Conservation (phyloP, 1,140 invertebrate species). For the Drosophila tristis region DNA sequence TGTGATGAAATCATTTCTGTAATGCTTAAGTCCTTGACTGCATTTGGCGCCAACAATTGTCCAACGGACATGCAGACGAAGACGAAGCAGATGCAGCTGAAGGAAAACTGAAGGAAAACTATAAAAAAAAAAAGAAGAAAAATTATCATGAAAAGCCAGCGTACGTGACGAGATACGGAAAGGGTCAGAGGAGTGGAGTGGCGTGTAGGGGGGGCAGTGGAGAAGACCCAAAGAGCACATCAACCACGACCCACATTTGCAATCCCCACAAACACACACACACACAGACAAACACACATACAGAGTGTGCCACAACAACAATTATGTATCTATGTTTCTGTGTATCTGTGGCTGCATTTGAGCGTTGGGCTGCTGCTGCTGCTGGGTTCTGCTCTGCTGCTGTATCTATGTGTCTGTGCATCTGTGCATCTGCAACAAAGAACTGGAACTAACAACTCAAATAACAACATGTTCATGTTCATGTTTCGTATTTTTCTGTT, state of each 20-base stretch:
- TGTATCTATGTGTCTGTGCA: constrained; percentile 20
- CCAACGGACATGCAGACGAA: background rate
- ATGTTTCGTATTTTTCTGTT: constrained; percentile 52
- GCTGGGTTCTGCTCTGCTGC: constrained; percentile 3
- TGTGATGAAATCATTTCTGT: constrained; percentile 35
- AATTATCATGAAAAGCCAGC: constrained; percentile 20
- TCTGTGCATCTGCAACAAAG: constrained; percentile 54
- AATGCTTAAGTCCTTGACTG: constrained; percentile 43
- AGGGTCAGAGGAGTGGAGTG: background rate
- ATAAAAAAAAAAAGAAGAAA: constrained; percentile 1
- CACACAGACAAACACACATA: constrained; percentile 15
- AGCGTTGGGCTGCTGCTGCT: background rate
- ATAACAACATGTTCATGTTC: constrained; percentile 64
- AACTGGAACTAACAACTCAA: constrained; percentile 72
- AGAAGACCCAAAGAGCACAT: constrained; percentile 12
- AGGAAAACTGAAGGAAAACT: constrained; percentile 23
- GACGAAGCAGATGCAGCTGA: constrained; percentile 4
- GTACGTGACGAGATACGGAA: no score
- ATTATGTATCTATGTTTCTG: background rate
- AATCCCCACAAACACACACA: background rate
- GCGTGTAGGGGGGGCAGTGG: background rate
- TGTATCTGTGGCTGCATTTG: constrained; percentile 8
- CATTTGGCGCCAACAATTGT: constrained; percentile 45
- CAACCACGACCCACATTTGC: constrained; percentile 50
- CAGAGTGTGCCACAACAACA: background rate